Percentiles rank a stretch among this genome's conserved stretches.
These are phyloP conservation scores for Lasioglossum zephyrum DNA, from an alignment of 2,888 invertebrate species.

Conservation along the genomic window DNA sequence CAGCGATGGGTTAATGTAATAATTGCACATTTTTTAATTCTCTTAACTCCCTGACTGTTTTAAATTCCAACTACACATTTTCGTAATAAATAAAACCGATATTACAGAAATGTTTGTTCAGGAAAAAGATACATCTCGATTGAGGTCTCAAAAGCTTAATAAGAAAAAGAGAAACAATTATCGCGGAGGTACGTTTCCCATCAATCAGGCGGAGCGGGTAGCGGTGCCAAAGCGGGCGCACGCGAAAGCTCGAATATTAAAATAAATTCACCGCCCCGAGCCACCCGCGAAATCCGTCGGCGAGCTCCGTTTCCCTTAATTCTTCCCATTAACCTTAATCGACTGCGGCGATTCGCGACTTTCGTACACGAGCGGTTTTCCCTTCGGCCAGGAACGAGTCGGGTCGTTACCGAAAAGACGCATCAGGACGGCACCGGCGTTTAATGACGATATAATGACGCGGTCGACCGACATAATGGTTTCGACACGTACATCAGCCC, in stretches of 20 bases:
- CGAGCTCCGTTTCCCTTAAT: conserved; percentile 49
- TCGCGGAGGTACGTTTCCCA: conserved; percentile 4
- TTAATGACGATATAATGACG: conserved; percentile 74
- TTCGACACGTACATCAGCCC: conserved; percentile 62
- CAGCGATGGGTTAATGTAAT: no score
- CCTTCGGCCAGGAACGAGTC: conserved; percentile 54
- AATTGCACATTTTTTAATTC: no score
- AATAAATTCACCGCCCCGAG: conserved; percentile 14
- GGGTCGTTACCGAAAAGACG: conserved; percentile 69
- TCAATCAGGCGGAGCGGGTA: neutral
- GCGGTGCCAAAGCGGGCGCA: conserved; percentile 11
- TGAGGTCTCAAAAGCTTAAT: neutral
- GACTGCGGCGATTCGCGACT: conserved; percentile 76
- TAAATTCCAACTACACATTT: neutral
- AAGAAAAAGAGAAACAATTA: conserved; percentile 2
- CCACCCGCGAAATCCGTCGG: conserved; percentile 42
- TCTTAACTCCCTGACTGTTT: no score
- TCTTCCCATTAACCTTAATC: conserved; percentile 80
- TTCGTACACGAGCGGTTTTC: conserved; percentile 52
- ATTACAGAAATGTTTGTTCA: no score
- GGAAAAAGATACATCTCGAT: neutral
- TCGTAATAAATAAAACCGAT: neutral
- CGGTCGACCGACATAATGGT: conserved; percentile 64
- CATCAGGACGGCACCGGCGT: conserved; percentile 61
- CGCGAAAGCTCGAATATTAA: conserved; percentile 17